Conservation (phyloP, 2,888 invertebrate species). For the Griposia aprilina region DNA sequence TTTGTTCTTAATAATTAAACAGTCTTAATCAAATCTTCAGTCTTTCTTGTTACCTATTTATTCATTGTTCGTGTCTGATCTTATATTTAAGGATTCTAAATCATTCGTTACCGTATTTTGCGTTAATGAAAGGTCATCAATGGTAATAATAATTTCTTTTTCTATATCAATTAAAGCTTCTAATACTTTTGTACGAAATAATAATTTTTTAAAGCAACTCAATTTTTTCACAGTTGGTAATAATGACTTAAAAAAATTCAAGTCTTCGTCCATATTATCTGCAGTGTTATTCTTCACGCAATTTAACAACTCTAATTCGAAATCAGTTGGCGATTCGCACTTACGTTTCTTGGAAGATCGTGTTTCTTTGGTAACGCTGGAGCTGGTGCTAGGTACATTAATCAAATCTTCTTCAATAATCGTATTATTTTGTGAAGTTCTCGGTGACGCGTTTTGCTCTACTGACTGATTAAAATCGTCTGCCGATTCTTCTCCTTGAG, state of each 20-base stretch:
- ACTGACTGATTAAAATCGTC: conserved; percentile 38
- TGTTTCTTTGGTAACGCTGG: conserved; percentile 53
- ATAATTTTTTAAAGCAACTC: conserved; percentile 61
- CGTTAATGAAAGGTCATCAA: conserved; percentile 63
- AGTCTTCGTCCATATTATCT: conserved; percentile 62
- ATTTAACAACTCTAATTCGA: conserved; percentile 62
- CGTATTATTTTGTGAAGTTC: conserved; percentile 40
- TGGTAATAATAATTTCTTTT: conserved; percentile 63
- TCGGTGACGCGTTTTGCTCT: conserved; percentile 41
- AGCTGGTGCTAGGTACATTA: conserved; percentile 44
- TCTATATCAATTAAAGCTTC: conserved; percentile 61
- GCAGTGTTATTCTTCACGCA: conserved; percentile 60
- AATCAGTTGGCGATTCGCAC: conserved; percentile 60
- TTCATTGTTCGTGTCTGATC: conserved; percentile 56
- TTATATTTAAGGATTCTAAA: conserved; percentile 61
- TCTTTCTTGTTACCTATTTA: conserved; percentile 50
- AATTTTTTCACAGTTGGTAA: conserved; percentile 62
- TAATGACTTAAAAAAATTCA: conserved; percentile 64
- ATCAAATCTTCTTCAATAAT: conserved; percentile 39
- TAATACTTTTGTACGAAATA: conserved; percentile 64
- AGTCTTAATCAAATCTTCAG: conserved; percentile 63
- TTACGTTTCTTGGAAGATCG: conserved; percentile 62
- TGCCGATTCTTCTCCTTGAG: conserved; percentile 59
- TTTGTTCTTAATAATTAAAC: conserved; percentile 63
- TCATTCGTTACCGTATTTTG: conserved; percentile 62